Evolutionary conservation across 2,113 vertebrate genomes (phyloP), one percentile per base, ranked within the genome.

Genomic region (Petromus typicus): DNA sequence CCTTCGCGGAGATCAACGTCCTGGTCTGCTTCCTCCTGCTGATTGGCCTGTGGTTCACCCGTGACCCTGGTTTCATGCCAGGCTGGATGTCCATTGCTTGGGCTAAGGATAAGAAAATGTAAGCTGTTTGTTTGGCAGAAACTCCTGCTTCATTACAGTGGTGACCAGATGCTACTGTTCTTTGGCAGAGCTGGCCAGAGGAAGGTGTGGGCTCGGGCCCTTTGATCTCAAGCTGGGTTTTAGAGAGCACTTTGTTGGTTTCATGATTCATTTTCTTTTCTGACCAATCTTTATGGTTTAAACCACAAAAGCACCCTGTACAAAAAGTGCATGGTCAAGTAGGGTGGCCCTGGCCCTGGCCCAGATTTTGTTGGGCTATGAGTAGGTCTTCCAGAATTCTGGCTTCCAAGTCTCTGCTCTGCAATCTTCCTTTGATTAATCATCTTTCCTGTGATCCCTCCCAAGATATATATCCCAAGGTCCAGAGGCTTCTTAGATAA

Each of bases 11-110:
- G 97, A 90, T 98, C 91, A 99, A 96, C 1, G 99, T 99, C 75
- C 97, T 99, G 79, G n/a, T 98, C 43, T 98, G 99, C 95, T 99
- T 99, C 96, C 5, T 96, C 83, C 96, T 99, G 90, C 98, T 99
- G 81, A 98, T 99, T 48, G 14, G 99, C 61, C 95, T 99, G 95
- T 99, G 99, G 99, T 99, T 99, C 98, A 98, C 99, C 66, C 98
- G 99, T 71, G 99, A 99, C 85, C 99, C 99, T 0, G 99, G 99
- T 90, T 99, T 99, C 97, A 95, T 99, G 84, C 96, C 97, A 0
- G 99, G 99, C 97, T 99, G 99, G 99, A 98, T 99, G 85, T 91
- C 96, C 0, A 0, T 97, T 0, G 80, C 92, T 83, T 96, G 97
- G 96, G 0, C 0, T 0, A 94, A 97, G 2, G 94, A 59, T 7